Conservation (phyloP, 2,797 vertebrate species). For the Halcyon leucocephala region DNA sequence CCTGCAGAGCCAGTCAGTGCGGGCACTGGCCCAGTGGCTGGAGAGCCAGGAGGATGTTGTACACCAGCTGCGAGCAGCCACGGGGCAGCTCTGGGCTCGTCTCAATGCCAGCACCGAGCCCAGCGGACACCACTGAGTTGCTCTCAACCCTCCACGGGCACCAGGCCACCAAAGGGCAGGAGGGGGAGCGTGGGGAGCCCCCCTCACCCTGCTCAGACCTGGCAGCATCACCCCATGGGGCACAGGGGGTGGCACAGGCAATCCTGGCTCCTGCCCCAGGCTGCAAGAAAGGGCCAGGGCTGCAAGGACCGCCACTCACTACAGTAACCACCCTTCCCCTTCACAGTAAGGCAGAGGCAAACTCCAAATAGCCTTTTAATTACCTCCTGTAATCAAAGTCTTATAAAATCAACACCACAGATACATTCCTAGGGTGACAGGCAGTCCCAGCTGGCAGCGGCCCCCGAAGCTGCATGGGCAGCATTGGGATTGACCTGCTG, state of each 20-base stretch:
- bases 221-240: not conserved
- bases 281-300: not conserved
- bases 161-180: not conserved
- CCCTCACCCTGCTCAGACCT: not conserved
- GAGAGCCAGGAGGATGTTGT: constrained; percentile 80
- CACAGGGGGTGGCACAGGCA: no score
- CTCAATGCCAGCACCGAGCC: constrained; percentile 62
- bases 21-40: constrained; percentile 76
- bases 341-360: not conserved
- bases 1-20: constrained; percentile 86
- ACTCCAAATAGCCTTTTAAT: constrained; percentile 60
- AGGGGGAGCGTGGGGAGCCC: not conserved
- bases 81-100: constrained; percentile 73
- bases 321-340: not conserved
- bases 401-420: constrained; percentile 57
- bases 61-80: constrained; percentile 77
- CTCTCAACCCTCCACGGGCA: not conserved
- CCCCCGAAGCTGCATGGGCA: not conserved
- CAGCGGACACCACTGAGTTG: constrained; percentile 43
- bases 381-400: constrained; percentile 44
- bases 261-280: not conserved
- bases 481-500: rapidly evolving
- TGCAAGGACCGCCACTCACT: not conserved
- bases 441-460: not conserved
- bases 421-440: constrained; percentile 2